These are phyloP conservation scores for Bombus balteatus DNA, from an alignment of 1,140 invertebrate genomes.

Conservation along the genomic window DNA sequence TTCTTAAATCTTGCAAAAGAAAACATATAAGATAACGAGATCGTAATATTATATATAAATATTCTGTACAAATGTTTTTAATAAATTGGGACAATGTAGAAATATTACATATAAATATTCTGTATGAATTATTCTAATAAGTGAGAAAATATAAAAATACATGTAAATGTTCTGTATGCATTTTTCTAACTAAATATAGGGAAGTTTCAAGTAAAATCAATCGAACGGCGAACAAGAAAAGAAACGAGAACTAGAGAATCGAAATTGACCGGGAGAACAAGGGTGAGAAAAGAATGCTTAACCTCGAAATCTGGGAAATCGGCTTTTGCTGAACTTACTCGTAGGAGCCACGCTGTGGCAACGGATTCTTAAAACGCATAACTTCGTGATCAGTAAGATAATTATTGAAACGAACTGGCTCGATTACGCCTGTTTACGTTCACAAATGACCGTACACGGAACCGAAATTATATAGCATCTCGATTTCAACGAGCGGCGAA, in stretches of 20 bases:
- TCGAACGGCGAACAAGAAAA: neutral
- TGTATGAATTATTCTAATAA: too few species aligned
- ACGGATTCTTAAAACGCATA: slow-evolving; percentile 77
- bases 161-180: neutral
- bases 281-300: slow-evolving; percentile 51
- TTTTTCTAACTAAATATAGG: neutral
- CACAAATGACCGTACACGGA: neutral
- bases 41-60: too few species aligned
- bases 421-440: slow-evolving; percentile 3
- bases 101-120: too few species aligned
- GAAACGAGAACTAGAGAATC: neutral
- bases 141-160: neutral
- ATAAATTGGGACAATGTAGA: too few species aligned
- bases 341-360: slow-evolving; percentile 77
- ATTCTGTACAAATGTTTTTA: too few species aligned
- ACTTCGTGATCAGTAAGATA: neutral
- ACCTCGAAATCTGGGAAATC: slow-evolving; percentile 62
- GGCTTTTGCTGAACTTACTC: slow-evolving; percentile 73
- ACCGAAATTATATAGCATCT: slow-evolving; percentile 12
- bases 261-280: neutral
- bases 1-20: neutral
- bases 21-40: neutral
- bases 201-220: neutral
- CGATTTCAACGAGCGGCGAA: slow-evolving; percentile 49
- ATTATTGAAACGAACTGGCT: neutral